A percentile compares a stretch with the other conserved stretches of the same genome.
phyloP scores from a whole-genome alignment of 2,888 invertebrate genomes.

The Hesperia comma region DNA sequence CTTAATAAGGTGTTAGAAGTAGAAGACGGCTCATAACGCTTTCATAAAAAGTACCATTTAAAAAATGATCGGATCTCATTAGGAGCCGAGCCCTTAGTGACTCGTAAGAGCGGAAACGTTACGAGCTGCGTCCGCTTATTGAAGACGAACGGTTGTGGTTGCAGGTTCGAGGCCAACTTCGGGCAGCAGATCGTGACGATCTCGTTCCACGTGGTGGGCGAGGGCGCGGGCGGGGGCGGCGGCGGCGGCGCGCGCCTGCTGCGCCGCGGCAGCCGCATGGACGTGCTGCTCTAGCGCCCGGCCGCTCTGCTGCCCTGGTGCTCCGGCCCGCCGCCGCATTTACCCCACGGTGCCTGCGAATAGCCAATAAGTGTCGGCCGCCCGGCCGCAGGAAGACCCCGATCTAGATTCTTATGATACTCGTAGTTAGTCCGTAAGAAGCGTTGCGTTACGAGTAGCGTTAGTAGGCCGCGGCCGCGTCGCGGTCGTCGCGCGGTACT shows the following conservation, averaged over 20 bases:
- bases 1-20: too few species aligned
- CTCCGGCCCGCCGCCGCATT: too few species aligned
- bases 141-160: too few species aligned
- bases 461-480: constrained; percentile 18
- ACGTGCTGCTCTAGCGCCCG: constrained; percentile 72
- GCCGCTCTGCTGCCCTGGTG: too few species aligned
- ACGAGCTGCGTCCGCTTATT: too few species aligned
- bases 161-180: constrained; percentile 92
- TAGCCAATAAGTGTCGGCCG: too few species aligned
- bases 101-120: too few species aligned
- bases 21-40: too few species aligned
- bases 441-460: constrained; percentile 37
- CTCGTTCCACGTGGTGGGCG: constrained; percentile 81
- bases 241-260: constrained; percentile 69
- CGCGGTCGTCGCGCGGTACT: constrained; percentile 22
- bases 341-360: constrained; percentile 36
- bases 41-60: too few species aligned
- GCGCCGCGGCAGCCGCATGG: constrained; percentile 74
- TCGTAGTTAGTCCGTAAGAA: constrained; percentile 32
- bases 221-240: constrained; percentile 44
- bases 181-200: constrained; percentile 92
- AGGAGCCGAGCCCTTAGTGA: too few species aligned
- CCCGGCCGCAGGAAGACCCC: constrained; percentile 22
- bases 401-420: constrained; percentile 30
- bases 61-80: too few species aligned